Conservation (phyloP, 2,797 vertebrate species). For the Platyrinchus mystaceus region DNA sequence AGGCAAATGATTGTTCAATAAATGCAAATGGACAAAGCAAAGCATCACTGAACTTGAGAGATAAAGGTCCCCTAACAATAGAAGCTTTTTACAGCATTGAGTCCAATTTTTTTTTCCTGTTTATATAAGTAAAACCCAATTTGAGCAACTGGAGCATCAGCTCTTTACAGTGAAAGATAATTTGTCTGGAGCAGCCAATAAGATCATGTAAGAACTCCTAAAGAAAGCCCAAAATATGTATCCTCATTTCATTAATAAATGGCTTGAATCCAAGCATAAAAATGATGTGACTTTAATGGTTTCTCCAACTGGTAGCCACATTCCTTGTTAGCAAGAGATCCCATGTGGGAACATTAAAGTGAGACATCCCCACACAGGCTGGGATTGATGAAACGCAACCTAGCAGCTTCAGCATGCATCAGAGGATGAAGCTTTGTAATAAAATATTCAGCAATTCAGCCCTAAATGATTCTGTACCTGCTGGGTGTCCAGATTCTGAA, state of each 20-base stretch:
- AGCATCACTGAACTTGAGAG: constrained; percentile 55
- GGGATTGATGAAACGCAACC: constrained; percentile 27
- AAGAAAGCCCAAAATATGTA: constrained; percentile 20
- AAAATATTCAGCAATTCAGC: constrained; percentile 37
- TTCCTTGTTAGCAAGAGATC: constrained; percentile 15
- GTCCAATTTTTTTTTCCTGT: constrained; percentile 3
- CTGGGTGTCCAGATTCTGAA: constrained; percentile 11
- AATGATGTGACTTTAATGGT: constrained; percentile 9
- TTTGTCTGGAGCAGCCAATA: not conserved
- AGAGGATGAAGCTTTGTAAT: constrained; percentile 15
- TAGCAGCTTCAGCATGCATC: not conserved
- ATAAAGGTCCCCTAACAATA: constrained; percentile 52
- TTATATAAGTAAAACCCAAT: constrained; percentile 43
- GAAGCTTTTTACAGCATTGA: constrained; percentile 7
- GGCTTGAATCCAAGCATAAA: constrained; percentile 35
- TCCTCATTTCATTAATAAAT: constrained; percentile 23
- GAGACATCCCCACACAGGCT: constrained; percentile 1
- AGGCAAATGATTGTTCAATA: constrained; percentile 40
- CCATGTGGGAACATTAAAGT: constrained; percentile 27
- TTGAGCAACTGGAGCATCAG: constrained; percentile 16
- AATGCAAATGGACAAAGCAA: constrained; percentile 44
- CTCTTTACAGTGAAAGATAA: constrained; percentile 14
- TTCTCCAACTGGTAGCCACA: constrained; percentile 44
- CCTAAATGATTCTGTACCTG: not conserved
- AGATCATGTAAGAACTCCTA: constrained; percentile 6